Evolutionary conservation across 2,888 invertebrate genomes (phyloP).

Genomic region (Lasioglossum malachurum): DNA sequence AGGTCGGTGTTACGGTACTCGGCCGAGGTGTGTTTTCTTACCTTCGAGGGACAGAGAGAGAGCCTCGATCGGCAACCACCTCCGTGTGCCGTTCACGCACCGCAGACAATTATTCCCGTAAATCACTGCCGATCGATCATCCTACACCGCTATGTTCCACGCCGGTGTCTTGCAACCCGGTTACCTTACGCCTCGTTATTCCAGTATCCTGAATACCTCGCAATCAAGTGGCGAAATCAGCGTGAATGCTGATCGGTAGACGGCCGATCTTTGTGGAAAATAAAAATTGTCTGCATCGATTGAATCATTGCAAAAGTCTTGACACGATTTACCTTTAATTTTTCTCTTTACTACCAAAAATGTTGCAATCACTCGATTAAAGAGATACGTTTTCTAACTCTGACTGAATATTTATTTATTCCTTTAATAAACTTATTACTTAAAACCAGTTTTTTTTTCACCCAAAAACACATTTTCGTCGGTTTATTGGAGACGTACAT

Average conservation of each 20-base stretch:
- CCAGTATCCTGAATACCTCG: conserved; percentile 8
- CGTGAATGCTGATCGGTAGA: neutral
- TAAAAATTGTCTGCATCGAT: neutral
- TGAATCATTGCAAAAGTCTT: no score
- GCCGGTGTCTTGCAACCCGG: conserved; percentile 22
- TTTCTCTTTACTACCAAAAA: no score
- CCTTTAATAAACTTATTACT: no score
- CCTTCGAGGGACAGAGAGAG: conserved; percentile 33
- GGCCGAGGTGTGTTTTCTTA: conserved; percentile 67
- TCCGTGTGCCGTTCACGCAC: conserved; percentile 26
- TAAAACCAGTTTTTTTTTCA: no score
- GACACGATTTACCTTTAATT: no score
- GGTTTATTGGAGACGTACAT: no score
- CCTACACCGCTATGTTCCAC: conserved; percentile 22
- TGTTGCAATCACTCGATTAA: no score
- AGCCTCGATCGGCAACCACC: conserved; percentile 35
- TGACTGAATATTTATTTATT: no score
- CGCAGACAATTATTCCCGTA: conserved; percentile 36
- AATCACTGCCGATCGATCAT: conserved; percentile 33
- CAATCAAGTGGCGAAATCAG: conserved; percentile 3
- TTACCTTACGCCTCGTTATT: conserved; percentile 27
- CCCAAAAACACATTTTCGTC: no score
- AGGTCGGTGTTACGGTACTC: conserved; percentile 82
- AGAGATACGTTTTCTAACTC: no score
- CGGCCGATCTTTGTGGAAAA: neutral